These are phyloP conservation scores for Bos indicus DNA, from an alignment of 2,113 vertebrate species.

Conservation along the genomic window DNA sequence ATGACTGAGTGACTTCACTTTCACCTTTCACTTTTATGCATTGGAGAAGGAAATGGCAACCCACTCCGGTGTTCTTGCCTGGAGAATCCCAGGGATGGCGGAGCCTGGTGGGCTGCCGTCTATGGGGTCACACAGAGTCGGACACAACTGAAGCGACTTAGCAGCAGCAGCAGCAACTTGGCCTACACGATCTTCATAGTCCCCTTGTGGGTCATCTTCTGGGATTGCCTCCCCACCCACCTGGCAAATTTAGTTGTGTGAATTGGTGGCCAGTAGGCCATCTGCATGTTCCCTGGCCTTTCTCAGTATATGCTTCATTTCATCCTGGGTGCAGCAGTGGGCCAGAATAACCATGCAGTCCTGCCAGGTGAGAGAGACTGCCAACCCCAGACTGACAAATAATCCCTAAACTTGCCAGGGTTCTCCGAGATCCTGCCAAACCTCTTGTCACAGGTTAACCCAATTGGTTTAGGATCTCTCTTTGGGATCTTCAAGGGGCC, in stretches of 20 bases:
- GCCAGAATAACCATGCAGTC: neutral
- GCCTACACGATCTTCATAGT: neutral
- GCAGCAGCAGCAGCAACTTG: neutral
- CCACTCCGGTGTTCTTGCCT: no score
- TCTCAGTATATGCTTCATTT: neutral
- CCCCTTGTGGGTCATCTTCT: neutral
- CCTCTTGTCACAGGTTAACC: neutral
- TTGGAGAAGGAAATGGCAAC: no score
- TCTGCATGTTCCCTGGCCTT: neutral
- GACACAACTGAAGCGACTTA: no score
- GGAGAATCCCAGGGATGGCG: no score
- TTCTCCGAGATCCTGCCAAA: neutral
- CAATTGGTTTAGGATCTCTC: neutral
- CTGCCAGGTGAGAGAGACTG: neutral
- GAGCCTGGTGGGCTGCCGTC: no score
- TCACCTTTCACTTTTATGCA: no score
- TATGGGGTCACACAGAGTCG: no score
- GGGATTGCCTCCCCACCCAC: neutral
- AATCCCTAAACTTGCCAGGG: neutral
- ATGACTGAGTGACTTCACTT: no score
- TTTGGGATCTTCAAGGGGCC: neutral
- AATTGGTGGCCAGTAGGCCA: neutral
- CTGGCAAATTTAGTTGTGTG: neutral
- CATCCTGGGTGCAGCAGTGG: neutral
- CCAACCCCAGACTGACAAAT: neutral